Conservation (phyloP, 1,140 invertebrate genomes). For the Brachionus sp. region DNA sequence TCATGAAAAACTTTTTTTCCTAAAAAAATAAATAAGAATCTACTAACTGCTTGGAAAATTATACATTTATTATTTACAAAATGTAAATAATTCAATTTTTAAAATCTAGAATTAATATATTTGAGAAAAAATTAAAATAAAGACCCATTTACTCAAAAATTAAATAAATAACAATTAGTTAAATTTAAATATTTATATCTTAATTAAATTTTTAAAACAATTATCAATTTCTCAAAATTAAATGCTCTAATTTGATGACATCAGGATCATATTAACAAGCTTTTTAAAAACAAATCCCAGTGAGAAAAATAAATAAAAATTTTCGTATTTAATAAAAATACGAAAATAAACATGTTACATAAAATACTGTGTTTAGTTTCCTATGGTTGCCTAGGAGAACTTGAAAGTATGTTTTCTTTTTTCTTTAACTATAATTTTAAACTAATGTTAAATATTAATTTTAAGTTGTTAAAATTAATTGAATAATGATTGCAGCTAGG, state of each 20-base stretch:
- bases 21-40: too few relatives aligned
- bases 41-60: too few relatives aligned
- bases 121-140: too few relatives aligned
- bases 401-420: not conserved
- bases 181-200: too few relatives aligned
- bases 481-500: constrained; percentile 8
- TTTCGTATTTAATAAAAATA: not conserved
- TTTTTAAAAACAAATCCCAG: not conserved
- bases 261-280: not conserved
- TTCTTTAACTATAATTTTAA: not conserved
- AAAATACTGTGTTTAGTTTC: not conserved
- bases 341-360: not conserved
- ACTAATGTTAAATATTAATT: constrained; percentile 12
- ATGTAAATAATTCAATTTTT: too few relatives aligned
- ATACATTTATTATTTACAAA: too few relatives aligned
- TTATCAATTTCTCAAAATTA: too few relatives aligned
- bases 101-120: too few relatives aligned
- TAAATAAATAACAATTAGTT: too few relatives aligned
- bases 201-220: too few relatives aligned
- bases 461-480: not conserved
- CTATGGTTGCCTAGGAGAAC: not conserved
- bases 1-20: too few relatives aligned
- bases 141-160: too few relatives aligned
- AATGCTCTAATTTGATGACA: not conserved
- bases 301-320: not conserved